phyloP scores from a whole-genome alignment of 1,140 invertebrate genomes.

The Trinorchestia longiramus region DNA sequence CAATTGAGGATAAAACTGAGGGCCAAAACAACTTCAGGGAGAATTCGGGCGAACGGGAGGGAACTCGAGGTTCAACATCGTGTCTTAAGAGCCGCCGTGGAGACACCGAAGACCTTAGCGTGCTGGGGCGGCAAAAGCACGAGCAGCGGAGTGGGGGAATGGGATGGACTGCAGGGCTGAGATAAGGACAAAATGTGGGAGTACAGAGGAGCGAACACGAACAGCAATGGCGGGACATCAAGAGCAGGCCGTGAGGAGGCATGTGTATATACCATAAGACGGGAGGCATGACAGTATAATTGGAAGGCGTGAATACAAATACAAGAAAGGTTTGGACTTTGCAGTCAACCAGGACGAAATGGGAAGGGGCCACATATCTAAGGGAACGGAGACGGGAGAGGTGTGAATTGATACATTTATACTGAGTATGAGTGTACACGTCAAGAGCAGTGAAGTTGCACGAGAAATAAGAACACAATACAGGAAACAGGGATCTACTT shows the following conservation, averaged over 20 bases:
- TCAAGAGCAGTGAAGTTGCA: neutral
- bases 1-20: neutral
- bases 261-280: neutral
- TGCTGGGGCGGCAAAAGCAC: slow-evolving; percentile 4
- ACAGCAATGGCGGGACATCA: slow-evolving; percentile 25
- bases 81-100: neutral
- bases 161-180: neutral
- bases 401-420: neutral
- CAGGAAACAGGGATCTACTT: neutral
- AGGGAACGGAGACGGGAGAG: neutral
- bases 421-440: neutral
- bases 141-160: neutral
- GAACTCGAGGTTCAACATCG: neutral
- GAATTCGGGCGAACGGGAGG: neutral
- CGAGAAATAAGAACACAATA: neutral
- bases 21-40: neutral
- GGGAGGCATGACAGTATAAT: neutral
- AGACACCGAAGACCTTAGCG: slow-evolving; percentile 42
- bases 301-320: neutral
- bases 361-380: neutral
- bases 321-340: neutral
- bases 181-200: slow-evolving; percentile 5
- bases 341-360: neutral
- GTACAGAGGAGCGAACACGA: neutral
- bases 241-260: slow-evolving; percentile 17